These are phyloP conservation scores for Hippocampus mohnikei DNA, from an alignment of 2,113 vertebrate genomes.

Conservation along the genomic window DNA sequence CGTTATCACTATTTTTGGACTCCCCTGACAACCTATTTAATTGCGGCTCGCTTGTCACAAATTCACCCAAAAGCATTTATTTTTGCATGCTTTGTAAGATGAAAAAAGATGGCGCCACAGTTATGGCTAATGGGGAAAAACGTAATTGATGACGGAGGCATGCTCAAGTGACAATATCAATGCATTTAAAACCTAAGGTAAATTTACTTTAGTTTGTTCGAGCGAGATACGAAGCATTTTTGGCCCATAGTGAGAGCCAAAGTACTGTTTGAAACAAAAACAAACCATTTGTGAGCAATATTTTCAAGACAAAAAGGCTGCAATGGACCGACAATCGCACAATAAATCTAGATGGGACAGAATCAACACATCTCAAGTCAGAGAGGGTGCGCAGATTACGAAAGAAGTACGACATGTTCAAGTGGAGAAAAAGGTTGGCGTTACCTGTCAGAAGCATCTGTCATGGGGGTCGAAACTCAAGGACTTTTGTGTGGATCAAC, in stretches of 20 bases:
- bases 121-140: not conserved
- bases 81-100: not conserved
- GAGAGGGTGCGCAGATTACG: too few species aligned
- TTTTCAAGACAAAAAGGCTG: not conserved
- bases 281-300: not conserved
- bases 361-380: not conserved
- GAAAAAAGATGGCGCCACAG: not conserved
- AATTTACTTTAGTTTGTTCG: not conserved
- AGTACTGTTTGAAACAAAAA: not conserved
- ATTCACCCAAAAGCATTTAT: not conserved
- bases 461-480: not conserved
- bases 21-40: not conserved
- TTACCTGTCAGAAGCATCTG: not conserved
- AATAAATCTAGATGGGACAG: not conserved
- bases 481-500: not conserved
- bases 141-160: not conserved
- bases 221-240: not conserved
- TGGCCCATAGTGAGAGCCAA: not conserved
- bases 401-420: not conserved
- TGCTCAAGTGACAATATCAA: not conserved
- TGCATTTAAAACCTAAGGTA: not conserved
- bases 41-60: not conserved
- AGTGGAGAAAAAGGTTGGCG: not conserved
- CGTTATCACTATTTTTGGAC: not conserved
- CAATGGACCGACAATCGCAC: not conserved